A percentile compares a stretch with the other conserved stretches of the same genome.
These are phyloP conservation scores for Physella acuta DNA, from an alignment of 1,140 invertebrate genomes.

Conservation along the genomic window DNA sequence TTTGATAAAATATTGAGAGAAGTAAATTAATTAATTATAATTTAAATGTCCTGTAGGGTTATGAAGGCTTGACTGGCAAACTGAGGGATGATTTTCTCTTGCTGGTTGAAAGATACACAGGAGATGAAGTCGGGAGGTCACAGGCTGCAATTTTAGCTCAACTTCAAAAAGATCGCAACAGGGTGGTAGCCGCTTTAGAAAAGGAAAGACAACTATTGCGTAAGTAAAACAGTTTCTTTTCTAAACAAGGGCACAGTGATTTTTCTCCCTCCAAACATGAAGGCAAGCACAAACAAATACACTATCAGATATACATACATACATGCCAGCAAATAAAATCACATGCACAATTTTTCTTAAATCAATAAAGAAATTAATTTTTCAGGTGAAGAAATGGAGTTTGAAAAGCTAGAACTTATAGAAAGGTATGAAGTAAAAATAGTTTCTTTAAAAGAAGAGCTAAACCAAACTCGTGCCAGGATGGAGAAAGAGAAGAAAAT, in stretches of 20 bases:
- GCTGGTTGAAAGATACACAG: neutral
- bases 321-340: neutral
- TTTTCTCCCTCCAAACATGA: no score
- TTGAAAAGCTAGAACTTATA: neutral
- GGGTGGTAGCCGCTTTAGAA: neutral
- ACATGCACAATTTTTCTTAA: neutral
- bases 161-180: constrained; percentile 11
- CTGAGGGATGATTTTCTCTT: constrained; percentile 20
- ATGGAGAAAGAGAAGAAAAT: constrained; percentile 7
- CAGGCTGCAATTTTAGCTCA: constrained; percentile 13
- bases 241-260: no score
- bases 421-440: constrained; percentile 18
- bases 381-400: constrained; percentile 13
- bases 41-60: constrained; percentile 10
- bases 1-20: no score
- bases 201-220: constrained; percentile 7
- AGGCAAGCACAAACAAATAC: no score
- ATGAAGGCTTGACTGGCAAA: constrained; percentile 16
- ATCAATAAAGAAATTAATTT: neutral
- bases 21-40: no score
- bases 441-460: neutral
- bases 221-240: constrained; percentile 17
- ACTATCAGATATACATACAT: no score
- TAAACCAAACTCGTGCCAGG: neutral
- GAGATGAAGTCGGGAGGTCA: constrained; percentile 6